Percentiles rank a stretch among this genome's conserved stretches.
phyloP scores from a whole-genome alignment of 1,140 invertebrate species.

The Cyphomyrmex costatus region DNA sequence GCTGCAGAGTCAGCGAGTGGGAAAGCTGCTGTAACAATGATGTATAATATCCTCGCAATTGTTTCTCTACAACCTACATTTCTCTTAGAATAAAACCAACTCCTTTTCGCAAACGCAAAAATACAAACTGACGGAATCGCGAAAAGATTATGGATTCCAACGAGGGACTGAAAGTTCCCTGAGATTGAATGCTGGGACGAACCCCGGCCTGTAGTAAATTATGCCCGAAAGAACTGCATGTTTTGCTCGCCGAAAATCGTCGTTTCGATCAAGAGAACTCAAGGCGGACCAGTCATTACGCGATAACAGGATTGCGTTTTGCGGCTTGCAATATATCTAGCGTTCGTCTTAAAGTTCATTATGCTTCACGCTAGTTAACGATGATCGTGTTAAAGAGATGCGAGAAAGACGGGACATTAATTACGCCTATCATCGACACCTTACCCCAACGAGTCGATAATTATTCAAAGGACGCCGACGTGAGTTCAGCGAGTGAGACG shows the following conservation, averaged over 20 bases:
- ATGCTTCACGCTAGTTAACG: constrained; percentile 46
- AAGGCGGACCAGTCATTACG: neutral
- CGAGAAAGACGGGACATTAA: constrained; percentile 57
- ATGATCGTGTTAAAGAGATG: constrained; percentile 35
- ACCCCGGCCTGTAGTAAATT: constrained; percentile 67
- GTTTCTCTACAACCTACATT: constrained; percentile 48
- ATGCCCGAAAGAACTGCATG: constrained; percentile 42
- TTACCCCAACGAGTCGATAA: constrained; percentile 53
- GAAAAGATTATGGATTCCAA: constrained; percentile 44
- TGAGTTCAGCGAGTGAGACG: constrained; percentile 34
- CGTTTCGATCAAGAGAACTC: constrained; percentile 45
- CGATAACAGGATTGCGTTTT: constrained; percentile 15
- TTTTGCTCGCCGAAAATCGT: constrained; percentile 42
- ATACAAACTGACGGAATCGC: constrained; percentile 62
- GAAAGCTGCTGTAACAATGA: constrained; percentile 50
- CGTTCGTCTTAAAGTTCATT: constrained; percentile 35
- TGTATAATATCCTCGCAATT: constrained; percentile 47
- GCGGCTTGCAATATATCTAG: constrained; percentile 27
- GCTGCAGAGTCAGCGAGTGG: constrained; percentile 49
- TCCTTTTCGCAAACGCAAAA: constrained; percentile 14
- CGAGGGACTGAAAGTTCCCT: constrained; percentile 59
- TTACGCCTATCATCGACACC: constrained; percentile 49
- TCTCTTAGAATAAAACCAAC: constrained; percentile 29
- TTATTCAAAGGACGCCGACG: constrained; percentile 67
- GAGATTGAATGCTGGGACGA: constrained; percentile 39